Percentiles rank a stretch among this genome's conserved stretches.
Evolutionary conservation across 2,113 vertebrate species (phyloP).

Genomic region (Odobenus rosmarus): DNA sequence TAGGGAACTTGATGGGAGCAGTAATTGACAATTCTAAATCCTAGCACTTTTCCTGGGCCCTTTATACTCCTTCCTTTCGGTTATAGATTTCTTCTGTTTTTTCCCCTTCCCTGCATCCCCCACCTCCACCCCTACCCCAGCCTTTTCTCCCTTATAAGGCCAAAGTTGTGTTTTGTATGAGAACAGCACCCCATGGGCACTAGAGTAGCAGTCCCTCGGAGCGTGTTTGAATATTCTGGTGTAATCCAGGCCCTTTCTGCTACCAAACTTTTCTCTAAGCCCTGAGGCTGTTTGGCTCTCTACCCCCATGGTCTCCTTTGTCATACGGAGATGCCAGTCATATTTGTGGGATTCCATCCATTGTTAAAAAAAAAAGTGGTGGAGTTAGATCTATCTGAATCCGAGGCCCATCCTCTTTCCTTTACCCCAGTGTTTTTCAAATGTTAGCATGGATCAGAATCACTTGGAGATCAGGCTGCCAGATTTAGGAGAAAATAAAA

Average conservation of each 20-base stretch:
- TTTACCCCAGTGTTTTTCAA: conserved; percentile 4
- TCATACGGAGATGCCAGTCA: conserved; percentile 54
- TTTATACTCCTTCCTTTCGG: not conserved
- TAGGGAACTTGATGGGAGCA: not conserved
- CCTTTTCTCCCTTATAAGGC: not conserved
- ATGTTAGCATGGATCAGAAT: conserved; percentile 1
- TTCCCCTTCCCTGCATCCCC: not conserved
- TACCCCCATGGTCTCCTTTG: conserved; percentile 6
- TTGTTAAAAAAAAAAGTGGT: not conserved
- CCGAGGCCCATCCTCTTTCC: not conserved
- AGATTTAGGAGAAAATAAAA: conserved; percentile 35
- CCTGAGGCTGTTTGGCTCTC: conserved; percentile 14
- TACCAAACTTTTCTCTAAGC: conserved; percentile 56
- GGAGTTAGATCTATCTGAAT: not conserved
- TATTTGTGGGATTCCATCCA: conserved; percentile 59
- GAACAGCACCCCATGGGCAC: not conserved
- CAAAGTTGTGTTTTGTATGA: not conserved
- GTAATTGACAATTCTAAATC: conserved; percentile 1
- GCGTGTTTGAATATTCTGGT: conserved; percentile 31
- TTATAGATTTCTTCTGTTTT: not conserved
- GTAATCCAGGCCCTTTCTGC: conserved; percentile 43
- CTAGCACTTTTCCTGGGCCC: not conserved
- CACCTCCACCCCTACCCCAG: not conserved
- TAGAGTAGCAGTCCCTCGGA: not conserved
- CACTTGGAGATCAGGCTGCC: not conserved